Evolutionary conservation across 1,140 invertebrate species (phyloP).

Genomic region (Metaphire vulgaris): DNA sequence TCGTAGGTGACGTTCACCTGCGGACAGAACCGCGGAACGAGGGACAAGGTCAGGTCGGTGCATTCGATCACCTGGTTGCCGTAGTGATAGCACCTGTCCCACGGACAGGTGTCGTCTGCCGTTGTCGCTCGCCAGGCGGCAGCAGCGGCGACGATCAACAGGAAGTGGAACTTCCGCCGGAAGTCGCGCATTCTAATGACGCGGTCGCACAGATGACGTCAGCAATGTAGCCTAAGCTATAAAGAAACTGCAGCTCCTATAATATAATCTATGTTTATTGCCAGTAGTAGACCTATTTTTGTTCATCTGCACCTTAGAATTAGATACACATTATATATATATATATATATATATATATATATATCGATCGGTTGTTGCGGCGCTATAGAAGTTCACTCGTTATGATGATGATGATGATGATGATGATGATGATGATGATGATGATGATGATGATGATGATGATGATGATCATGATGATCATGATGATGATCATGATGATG

Average conservation of each 20-base stretch:
- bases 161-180: background rate
- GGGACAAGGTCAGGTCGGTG: constrained; percentile 15
- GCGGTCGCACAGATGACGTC: background rate
- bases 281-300: background rate
- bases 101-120: constrained; percentile 6
- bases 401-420: background rate
- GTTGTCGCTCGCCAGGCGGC: background rate
- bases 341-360: constrained; percentile 4
- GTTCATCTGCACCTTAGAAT: too few relatives aligned
- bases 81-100: constrained; percentile 15
- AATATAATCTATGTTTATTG: background rate
- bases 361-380: background rate
- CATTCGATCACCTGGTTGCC: constrained; percentile 22
- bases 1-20: constrained; percentile 15
- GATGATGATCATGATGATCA: too few relatives aligned
- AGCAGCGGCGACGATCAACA: background rate
- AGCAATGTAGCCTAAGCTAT: background rate
- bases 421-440: background rate
- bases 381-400: background rate
- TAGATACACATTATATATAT: background rate
- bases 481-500: too few relatives aligned
- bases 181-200: too few relatives aligned
- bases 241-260: background rate
- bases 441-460: too few relatives aligned
- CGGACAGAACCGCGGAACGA: constrained; percentile 13